Evolutionary conservation across 2,113 vertebrate species (phyloP).

Genomic region (Heliornis fulica): DNA sequence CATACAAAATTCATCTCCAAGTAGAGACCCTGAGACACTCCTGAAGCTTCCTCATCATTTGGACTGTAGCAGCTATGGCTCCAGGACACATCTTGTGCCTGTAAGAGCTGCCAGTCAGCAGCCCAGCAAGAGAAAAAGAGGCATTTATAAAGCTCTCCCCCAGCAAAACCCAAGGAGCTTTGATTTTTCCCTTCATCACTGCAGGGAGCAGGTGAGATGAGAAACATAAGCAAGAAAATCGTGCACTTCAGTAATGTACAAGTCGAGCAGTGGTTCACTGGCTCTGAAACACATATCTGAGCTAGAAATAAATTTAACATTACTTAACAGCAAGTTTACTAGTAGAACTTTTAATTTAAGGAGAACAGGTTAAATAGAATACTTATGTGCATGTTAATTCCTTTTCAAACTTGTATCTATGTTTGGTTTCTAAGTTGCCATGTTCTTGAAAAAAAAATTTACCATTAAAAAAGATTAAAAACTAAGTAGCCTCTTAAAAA

Average conservation of each 20-base stretch:
- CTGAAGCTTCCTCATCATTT: not conserved
- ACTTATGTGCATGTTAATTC: not conserved
- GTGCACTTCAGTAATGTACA: not conserved
- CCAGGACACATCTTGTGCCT: not conserved
- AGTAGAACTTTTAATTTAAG: not conserved
- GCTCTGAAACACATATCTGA: not conserved
- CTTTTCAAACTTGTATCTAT: not conserved
- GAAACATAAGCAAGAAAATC: not conserved
- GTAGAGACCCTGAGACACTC: not conserved
- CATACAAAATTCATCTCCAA: not conserved
- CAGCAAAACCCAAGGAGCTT: not conserved
- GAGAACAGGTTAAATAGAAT: not conserved
- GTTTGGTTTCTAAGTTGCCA: not conserved
- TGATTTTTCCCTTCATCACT: not conserved
- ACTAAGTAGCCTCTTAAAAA: not conserved
- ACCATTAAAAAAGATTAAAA: not conserved
- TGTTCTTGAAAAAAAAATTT: not conserved
- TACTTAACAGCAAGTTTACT: not conserved
- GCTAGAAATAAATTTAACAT: not conserved
- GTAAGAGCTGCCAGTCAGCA: not conserved
- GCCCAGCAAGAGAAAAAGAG: not conserved
- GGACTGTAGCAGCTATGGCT: not conserved
- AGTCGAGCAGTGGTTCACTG: not conserved
- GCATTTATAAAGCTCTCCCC: not conserved
- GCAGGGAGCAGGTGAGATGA: not conserved